These are phyloP conservation scores for Ernsta delagoae DNA, from an alignment of 2,888 invertebrate genomes.

Conservation along the genomic window DNA sequence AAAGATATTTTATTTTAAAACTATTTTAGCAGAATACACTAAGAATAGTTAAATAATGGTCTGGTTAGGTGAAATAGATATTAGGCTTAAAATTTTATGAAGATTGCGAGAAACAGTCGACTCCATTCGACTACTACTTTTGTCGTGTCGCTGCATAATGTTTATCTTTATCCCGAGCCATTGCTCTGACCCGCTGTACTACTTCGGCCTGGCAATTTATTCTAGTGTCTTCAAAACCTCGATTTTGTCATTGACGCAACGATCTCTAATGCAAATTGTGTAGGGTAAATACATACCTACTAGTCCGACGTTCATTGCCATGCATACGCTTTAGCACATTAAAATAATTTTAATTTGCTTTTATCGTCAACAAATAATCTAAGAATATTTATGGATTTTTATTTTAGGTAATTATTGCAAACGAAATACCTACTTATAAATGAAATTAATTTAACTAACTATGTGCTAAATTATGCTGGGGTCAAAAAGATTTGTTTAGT, in stretches of 20 bases:
- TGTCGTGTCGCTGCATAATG: slow-evolving; percentile 38
- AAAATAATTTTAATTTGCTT: not conserved
- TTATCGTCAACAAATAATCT: not conserved
- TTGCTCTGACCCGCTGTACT: slow-evolving; percentile 41
- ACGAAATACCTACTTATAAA: too few relatives aligned
- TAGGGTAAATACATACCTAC: too few relatives aligned
- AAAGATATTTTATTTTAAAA: too few relatives aligned
- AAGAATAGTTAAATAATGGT: not conserved
- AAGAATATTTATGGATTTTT: not conserved
- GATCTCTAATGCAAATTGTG: not conserved
- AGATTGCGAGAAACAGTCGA: not conserved
- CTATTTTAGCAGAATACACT: too few relatives aligned
- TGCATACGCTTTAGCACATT: not conserved
- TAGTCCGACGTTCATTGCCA: not conserved
- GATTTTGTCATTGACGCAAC: slow-evolving; percentile 24
- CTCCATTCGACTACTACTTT: too few relatives aligned
- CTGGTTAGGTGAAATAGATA: not conserved
- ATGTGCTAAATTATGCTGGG: too few relatives aligned
- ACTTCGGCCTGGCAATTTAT: slow-evolving; percentile 42
- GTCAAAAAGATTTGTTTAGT: too few relatives aligned
- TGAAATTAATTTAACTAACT: too few relatives aligned
- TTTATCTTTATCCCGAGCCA: slow-evolving; percentile 49
- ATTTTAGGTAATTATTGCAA: too few relatives aligned
- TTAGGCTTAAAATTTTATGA: not conserved
- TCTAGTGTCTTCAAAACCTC: slow-evolving; percentile 43